Evolutionary conservation across 2,888 invertebrate species (phyloP), one percentile per base, ranked within the genome.

Genomic region (Dromius quadrimaculatus): DNA sequence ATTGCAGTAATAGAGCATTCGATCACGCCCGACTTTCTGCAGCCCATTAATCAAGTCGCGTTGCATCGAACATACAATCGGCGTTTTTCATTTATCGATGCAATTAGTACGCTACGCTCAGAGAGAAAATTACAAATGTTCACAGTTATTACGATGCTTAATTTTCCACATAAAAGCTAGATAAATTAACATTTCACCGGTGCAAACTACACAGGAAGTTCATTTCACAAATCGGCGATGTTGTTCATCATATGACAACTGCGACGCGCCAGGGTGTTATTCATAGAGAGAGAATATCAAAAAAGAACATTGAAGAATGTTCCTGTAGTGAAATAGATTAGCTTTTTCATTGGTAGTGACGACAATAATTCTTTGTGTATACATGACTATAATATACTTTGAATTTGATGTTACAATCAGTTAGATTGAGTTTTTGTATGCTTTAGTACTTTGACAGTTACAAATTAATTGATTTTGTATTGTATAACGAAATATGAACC

Each of bases 101-200:
- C 50, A 54, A 54, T 54, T 54, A 54, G 50, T 23, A 15, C 32
- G 23, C 6, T 28, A 9, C 41, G 50, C 28, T 28, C 50, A 28
- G 28, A 28, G 13, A 28, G 50, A 54, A 54, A 54, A 54, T 54
- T 54, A 54, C 50, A 54, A 54, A 54, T 54, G 50, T 54, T 54
- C 50, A 54, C 28, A 28, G 50, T 54, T 54, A 54, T 54, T 54
- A 54, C 50, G 50, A 54, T 54, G 50, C 50, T 54, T 54, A 54
- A 54, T 54, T 54, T 54, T 15, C 50, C 50, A 54, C 50, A 54
- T 54, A 32, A 54, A 50, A 54, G 50, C 28, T 15, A 23, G 28
- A 54, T 54, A 23, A 23, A 28, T 54, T 54, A 23, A 54, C 28
- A 15, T 41, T 41, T 17, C 41, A 41, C 28, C 50, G 23, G 11